phyloP scores from a whole-genome alignment of 2,888 invertebrate species.

The Tyria jacobaeae region DNA sequence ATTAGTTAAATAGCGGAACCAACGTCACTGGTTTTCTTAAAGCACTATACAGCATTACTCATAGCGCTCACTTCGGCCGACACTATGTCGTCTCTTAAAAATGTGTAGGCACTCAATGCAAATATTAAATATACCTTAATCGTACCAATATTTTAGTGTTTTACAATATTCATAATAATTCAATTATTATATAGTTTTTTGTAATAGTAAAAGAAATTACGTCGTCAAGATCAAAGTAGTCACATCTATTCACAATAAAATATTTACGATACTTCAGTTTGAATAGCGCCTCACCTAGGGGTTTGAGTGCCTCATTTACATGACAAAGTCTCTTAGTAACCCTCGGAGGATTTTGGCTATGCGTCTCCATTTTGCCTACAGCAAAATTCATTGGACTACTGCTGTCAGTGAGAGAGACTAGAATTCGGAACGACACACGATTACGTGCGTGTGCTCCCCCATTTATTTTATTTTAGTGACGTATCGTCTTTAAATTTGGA shows the following conservation, averaged over 20 bases:
- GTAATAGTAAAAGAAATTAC: constrained; percentile 14
- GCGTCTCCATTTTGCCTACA: constrained; percentile 53
- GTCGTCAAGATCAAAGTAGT: constrained; percentile 51
- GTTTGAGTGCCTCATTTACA: constrained; percentile 79
- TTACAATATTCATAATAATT: neutral
- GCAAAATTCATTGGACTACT: constrained; percentile 52
- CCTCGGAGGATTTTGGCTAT: constrained; percentile 69
- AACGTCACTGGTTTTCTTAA: too few species aligned
- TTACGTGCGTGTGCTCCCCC: constrained; percentile 26
- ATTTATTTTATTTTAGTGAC: too few species aligned
- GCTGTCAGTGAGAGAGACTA: constrained; percentile 37
- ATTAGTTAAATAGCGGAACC: too few species aligned
- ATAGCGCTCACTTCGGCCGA: neutral
- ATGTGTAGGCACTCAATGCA: neutral
- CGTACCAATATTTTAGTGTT: neutral
- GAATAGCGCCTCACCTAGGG: constrained; percentile 65
- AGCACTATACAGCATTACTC: neutral
- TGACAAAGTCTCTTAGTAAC: constrained; percentile 79
- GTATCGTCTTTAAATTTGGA: too few species aligned
- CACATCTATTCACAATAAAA: constrained; percentile 64
- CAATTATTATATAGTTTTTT: constrained; percentile 1
- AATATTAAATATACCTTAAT: neutral
- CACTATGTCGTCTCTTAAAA: neutral
- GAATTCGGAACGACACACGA: constrained; percentile 42
- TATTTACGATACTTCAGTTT: constrained; percentile 78